phyloP scores from a whole-genome alignment of 2,113 vertebrate genomes.

The Taurulus bubalis region DNA sequence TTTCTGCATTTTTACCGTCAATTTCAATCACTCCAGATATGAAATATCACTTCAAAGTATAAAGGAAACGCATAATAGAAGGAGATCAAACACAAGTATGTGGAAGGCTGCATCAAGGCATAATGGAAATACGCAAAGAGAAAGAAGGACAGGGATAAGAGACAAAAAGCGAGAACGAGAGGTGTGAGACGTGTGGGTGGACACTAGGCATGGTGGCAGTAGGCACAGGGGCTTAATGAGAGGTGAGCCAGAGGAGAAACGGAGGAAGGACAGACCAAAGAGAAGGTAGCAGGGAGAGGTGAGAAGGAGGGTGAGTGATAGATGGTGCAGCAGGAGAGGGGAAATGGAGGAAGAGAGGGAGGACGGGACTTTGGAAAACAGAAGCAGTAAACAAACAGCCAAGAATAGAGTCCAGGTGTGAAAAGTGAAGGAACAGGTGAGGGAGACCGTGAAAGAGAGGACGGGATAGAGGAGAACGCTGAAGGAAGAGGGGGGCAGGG shows the following conservation, averaged over 20 bases:
- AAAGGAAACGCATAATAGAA: constrained; percentile 3
- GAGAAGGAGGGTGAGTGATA: constrained; percentile 80
- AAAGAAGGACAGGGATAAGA: constrained; percentile 59
- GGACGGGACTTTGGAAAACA: constrained; percentile 70
- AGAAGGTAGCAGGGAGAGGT: constrained; percentile 68
- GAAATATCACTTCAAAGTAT: neutral
- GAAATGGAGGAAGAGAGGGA: constrained; percentile 58
- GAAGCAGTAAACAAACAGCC: constrained; percentile 77
- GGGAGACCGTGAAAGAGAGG: constrained; percentile 60
- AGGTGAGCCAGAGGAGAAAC: constrained; percentile 84
- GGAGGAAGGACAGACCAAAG: constrained; percentile 74
- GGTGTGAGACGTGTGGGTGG: constrained; percentile 81
- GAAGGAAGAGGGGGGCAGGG: constrained; percentile 33
- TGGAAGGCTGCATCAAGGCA: neutral
- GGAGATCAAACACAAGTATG: neutral
- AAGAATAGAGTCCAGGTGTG: constrained; percentile 80
- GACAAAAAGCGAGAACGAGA: constrained; percentile 58
- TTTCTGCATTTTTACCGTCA: neutral
- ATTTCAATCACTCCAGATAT: neutral
- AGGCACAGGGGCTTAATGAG: constrained; percentile 81
- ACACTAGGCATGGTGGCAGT: constrained; percentile 76
- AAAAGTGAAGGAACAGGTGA: constrained; percentile 70
- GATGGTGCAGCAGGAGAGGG: constrained; percentile 70
- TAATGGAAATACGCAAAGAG: constrained; percentile 40
- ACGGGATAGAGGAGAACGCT: constrained; percentile 41